Base-by-base conservation (phyloP, 2,113 vertebrate species). In the Psilopogon haemacephalus region DNA sequence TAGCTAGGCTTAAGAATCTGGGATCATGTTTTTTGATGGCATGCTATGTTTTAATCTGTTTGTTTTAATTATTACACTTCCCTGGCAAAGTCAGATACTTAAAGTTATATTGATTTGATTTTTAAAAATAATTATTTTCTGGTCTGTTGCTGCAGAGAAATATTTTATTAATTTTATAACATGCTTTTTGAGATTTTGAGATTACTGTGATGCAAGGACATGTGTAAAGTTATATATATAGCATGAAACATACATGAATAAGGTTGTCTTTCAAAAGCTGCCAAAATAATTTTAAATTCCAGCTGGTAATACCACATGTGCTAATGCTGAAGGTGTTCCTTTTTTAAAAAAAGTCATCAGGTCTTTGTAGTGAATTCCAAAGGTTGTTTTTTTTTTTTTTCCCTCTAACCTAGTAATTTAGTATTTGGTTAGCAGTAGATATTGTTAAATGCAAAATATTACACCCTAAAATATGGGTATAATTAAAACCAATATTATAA, bases 271-370 rank as follows among this genome's bases (percentile, higher is more conserved):
- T 93, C 71, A 77, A 67, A 92, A 95, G 50, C 32, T 83, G 55
- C 54, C 35, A 84, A 82, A 92, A 92, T 73, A 69, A 58, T 79
- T 75, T 62, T 58, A 38, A 86, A 85, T 83, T 93, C 68, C 30
- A 64, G 38, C 68, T 23, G 9, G 8, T n/a, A 63, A 60, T 67
- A 50, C 9, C 71, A 46, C 59, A 68, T 52, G 46, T 87, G 26
- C 11, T 83, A 54, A 68, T 74, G 42, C 72, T 94, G 52, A 76
- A 27, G 20, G 16, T 2, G 0, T 79, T 79, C 42, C 9, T 91
- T 7, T 89, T 12, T 58, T 19, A 6, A 69, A 79, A 79, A 88
- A 87, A 76, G n/a, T 50, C 8, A 46, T 50, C 10, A 46, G 52
- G 10, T 56, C 17, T 76, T 85, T 20, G 3, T 73, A 28, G 40